Conservation (phyloP, 2,888 invertebrate species). For the Meiosimyza decipiens region DNA sequence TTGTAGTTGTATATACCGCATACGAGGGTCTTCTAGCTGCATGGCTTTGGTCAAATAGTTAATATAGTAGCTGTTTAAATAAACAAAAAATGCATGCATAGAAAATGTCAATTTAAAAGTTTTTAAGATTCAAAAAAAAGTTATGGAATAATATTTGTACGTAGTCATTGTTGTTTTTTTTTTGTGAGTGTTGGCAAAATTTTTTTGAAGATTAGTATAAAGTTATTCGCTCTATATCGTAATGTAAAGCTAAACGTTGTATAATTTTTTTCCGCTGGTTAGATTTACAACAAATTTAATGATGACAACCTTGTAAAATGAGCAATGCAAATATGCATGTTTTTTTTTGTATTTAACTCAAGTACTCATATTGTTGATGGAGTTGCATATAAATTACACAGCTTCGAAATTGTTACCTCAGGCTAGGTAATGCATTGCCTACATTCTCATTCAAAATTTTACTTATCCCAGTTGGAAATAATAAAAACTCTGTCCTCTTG, state of each 20-base stretch:
- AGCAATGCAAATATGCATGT: neutral
- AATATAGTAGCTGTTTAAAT: conserved; percentile 75
- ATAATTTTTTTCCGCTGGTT: neutral
- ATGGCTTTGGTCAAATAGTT: conserved; percentile 80
- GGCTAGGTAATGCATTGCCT: neutral
- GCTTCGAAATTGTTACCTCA: neutral
- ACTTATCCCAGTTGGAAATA: too few species aligned
- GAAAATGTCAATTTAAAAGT: too few species aligned
- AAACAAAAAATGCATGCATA: too few species aligned
- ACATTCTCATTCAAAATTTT: too few species aligned
- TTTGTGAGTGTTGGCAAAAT: too few species aligned
- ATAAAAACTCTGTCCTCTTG: too few species aligned
- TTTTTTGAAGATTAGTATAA: too few species aligned
- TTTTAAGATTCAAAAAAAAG: too few species aligned
- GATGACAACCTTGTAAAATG: conserved; percentile 7
- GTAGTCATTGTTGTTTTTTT: too few species aligned
- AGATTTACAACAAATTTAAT: neutral
- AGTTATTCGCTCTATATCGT: too few species aligned
- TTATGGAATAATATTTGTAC: too few species aligned
- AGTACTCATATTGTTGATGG: conserved; percentile 11
- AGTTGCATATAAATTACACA: conserved; percentile 20
- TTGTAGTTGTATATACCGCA: conserved; percentile 69
- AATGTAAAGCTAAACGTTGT: too few species aligned
- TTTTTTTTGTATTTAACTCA: conserved; percentile 23
- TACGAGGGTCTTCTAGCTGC: conserved; percentile 82